These are phyloP conservation scores for Chelmon rostratus DNA, from an alignment of 2,797 vertebrate genomes.

Conservation along the genomic window DNA sequence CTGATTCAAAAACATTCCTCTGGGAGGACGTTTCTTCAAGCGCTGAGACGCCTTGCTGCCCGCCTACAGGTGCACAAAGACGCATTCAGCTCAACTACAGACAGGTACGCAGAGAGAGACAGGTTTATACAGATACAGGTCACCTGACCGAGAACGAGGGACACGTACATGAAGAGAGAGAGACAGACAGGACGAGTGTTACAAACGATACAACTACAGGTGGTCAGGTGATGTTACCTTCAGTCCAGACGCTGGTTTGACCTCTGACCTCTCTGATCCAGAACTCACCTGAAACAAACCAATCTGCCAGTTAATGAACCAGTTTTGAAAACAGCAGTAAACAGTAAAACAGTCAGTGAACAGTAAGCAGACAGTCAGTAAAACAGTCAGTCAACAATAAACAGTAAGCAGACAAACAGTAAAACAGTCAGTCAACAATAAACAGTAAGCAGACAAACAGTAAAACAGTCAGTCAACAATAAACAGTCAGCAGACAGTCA, in stretches of 20 bases:
- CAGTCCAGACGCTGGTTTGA: constrained; percentile 64
- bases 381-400: not conserved
- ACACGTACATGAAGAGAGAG: too few species aligned
- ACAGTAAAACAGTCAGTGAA: too few species aligned
- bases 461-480: not conserved
- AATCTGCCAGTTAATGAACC: not conserved
- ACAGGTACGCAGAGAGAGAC: not conserved
- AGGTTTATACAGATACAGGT: not conserved
- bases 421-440: not conserved
- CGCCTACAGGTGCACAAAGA: constrained; percentile 41
- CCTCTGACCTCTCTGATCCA: constrained; percentile 67
- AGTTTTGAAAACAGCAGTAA: not conserved
- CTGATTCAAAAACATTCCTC: constrained; percentile 95
- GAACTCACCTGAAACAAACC: constrained; percentile 62
- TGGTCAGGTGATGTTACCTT: constrained; percentile 66
- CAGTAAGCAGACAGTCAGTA: not conserved
- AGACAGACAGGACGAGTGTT: not conserved
- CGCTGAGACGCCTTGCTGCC: constrained; percentile 85
- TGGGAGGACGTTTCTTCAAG: constrained; percentile 95
- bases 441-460: not conserved
- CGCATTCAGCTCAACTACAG: too few species aligned
- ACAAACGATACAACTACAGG: not conserved
- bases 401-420: too few species aligned
- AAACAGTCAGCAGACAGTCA: too few species aligned
- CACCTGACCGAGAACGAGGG: too few species aligned